These are phyloP conservation scores for Plectropomus leopardus DNA, from an alignment of 2,113 vertebrate species.

Conservation along the genomic window DNA sequence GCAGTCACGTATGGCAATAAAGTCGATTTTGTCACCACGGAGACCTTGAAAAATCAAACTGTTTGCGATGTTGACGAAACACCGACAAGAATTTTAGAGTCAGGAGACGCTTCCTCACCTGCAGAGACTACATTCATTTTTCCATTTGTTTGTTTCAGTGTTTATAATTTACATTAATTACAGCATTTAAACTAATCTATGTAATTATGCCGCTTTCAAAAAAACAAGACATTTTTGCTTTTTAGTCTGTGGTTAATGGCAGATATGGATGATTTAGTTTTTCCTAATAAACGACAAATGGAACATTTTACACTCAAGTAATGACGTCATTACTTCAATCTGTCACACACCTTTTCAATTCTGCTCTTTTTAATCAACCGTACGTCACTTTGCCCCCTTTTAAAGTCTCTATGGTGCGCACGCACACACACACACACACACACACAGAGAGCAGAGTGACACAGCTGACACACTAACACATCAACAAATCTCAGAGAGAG, in stretches of 20 bases:
- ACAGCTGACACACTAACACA: conserved; percentile 12
- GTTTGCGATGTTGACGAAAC: neutral
- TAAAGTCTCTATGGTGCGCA: neutral
- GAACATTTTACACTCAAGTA: conserved; percentile 1
- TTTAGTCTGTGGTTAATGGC: neutral
- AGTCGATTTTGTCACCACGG: neutral
- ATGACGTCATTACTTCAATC: conserved; percentile 1
- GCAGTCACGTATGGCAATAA: neutral
- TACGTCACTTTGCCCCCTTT: neutral
- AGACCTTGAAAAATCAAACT: neutral
- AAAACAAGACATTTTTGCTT: neutral
- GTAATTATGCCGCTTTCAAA: too few species aligned
- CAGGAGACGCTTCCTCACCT: neutral
- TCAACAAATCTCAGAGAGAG: conserved; percentile 2
- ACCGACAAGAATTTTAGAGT: neutral
- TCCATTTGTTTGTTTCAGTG: neutral
- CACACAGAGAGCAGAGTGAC: neutral
- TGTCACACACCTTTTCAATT: neutral
- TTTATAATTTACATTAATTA: neutral
- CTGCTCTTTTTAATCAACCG: neutral
- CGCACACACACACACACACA: neutral
- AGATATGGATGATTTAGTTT: neutral
- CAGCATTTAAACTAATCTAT: neutral
- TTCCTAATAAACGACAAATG: neutral
- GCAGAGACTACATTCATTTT: neutral